Conservation (phyloP, 2,888 invertebrate genomes). For the Caenorhabditis sulstoni region DNA sequence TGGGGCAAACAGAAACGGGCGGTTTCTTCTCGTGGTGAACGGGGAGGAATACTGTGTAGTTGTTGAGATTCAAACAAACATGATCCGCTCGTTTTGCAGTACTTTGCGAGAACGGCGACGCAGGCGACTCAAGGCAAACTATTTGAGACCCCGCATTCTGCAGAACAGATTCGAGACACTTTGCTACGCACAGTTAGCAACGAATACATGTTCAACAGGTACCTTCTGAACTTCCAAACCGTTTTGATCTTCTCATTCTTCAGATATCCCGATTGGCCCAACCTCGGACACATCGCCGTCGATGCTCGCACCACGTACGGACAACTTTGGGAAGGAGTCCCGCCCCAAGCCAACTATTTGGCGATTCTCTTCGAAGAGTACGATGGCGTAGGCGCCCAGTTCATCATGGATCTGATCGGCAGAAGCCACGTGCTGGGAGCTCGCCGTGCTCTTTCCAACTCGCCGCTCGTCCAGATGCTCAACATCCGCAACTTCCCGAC, state of each 20-base stretch:
- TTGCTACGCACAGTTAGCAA: conserved; percentile 65
- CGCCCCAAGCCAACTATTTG: conserved; percentile 74
- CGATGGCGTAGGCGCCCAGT: conserved; percentile 76
- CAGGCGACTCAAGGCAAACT: conserved; percentile 70
- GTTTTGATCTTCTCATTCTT: too few species aligned
- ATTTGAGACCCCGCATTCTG: conserved; percentile 68
- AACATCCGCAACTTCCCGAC: conserved; percentile 74
- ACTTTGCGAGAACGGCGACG: conserved; percentile 76
- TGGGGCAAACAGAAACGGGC: conserved; percentile 25
- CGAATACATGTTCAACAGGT: conserved; percentile 70
- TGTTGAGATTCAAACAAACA: conserved; percentile 6
- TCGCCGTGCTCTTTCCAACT: conserved; percentile 73
- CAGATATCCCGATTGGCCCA: conserved; percentile 79
- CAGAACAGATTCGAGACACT: conserved; percentile 66
- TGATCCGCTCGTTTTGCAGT: conserved; percentile 65
- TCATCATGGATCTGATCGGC: conserved; percentile 76
- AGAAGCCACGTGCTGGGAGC: conserved; percentile 71
- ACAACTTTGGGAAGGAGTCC: conserved; percentile 76
- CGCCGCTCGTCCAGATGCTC: conserved; percentile 76
- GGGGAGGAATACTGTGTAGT: conserved; percentile 12
- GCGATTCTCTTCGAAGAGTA: conserved; percentile 78
- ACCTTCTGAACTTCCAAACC: not conserved
- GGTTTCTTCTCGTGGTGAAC: conserved; percentile 6
- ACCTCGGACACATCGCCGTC: conserved; percentile 75
- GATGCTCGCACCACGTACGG: conserved; percentile 76